phyloP scores from a whole-genome alignment of 1,140 invertebrate species.

The Leptestheria dahalacensis region DNA sequence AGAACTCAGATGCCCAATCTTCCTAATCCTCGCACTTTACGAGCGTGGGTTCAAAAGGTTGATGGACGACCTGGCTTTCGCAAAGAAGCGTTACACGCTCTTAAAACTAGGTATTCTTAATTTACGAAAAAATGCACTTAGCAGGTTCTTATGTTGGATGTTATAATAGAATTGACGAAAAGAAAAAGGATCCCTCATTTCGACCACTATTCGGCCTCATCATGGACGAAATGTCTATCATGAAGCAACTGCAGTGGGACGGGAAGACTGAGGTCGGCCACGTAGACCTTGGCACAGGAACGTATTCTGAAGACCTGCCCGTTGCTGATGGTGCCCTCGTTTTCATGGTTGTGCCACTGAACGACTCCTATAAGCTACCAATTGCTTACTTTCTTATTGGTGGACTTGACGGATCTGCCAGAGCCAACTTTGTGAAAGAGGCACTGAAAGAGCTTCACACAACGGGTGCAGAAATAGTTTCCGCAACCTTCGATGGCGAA shows the following conservation, averaged over 20 bases:
- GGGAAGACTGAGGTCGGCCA: neutral
- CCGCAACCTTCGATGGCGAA: neutral
- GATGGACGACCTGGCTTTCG: neutral
- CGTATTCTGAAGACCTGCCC: neutral
- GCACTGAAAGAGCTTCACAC: neutral
- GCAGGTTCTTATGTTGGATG: neutral
- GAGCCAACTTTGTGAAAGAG: neutral
- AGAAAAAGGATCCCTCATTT: neutral
- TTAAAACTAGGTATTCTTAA: neutral
- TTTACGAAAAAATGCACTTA: neutral
- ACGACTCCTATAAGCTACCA: slow-evolving; percentile 7
- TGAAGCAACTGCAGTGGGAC: neutral
- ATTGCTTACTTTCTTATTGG: slow-evolving; percentile 9
- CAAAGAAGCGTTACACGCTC: neutral
- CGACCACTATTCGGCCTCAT: neutral
- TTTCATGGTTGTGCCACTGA: slow-evolving; percentile 7
- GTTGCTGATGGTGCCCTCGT: neutral
- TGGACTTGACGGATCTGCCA: neutral
- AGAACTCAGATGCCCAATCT: neutral
- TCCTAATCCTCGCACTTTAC: neutral
- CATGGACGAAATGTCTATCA: neutral
- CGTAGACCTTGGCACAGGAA: neutral
- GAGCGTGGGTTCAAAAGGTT: neutral
- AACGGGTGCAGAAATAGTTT: neutral
- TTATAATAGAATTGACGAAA: neutral